Base-by-base conservation (phyloP, 2,113 vertebrate genomes). In the Cisticola juncidis region DNA sequence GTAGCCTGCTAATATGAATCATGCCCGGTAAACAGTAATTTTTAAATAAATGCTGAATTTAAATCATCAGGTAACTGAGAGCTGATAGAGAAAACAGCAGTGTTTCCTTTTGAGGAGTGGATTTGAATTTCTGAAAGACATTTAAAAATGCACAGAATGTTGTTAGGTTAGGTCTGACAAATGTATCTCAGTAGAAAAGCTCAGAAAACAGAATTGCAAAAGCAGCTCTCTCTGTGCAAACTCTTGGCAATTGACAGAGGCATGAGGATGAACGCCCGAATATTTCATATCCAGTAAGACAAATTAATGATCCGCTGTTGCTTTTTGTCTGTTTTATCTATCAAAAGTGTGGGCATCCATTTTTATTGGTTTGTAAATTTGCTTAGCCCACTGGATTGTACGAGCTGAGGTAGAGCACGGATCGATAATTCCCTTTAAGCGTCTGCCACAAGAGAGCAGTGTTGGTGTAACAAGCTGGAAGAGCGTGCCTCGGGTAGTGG, bases 401-500 rank as follows among this genome's bases (percentile, higher is more conserved):
- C 12, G 23, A 19, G 40, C 17, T 5, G 16, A 33, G 0, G n/a
- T 2, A 15, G 28, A 79, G 66, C 5, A 1, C 45, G 9, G 82
- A 72, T 50, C 54, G 42, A 4, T 57, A 73, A 69, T 40, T 95
- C 68, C 66, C 57, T 91, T 26, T 14, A 38, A 86, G 50, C 6
- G 31, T 94, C 68, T 92, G 86, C 95, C 97, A 97, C 95, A 96
- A 96, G 95, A 96, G 95, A 95, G 96, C 94, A 96, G 80, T 97
- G 90, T 97, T 97, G 96, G 60, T 81, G 85, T 26, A 22, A 90
- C 25, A 86, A 94, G 95, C 78, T n/a, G 13, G 47, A n/a, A 61
- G 24, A 71, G 18, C 0, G 4, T 51, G 48, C 68, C n/a, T 57
- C 53, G 12, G 40, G 53, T 14, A 62, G 33, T 60, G 81, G 51